Conservation (phyloP, 1,140 invertebrate genomes). For the Dufourea novaeangliae region DNA sequence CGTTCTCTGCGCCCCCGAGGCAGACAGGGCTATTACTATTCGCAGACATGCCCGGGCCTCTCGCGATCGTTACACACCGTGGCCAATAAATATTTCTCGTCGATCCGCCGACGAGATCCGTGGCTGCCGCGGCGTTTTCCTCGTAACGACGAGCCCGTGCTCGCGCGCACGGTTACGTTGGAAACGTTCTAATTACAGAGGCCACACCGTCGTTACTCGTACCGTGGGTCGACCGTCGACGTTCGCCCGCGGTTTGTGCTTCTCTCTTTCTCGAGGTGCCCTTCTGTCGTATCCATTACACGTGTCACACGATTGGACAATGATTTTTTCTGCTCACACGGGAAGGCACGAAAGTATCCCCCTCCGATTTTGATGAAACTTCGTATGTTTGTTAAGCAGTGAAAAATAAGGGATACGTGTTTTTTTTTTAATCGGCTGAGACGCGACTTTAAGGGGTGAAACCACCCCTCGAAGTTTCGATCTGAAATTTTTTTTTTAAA, state of each 20-base stretch:
- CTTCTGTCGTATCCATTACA: no score
- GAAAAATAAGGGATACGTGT: no score
- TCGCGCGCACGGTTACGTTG: constrained; percentile 65
- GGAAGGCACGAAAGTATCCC: no score
- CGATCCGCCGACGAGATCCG: constrained; percentile 69
- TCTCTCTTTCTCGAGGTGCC: neutral
- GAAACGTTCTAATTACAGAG: constrained; percentile 73
- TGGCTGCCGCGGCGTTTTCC: constrained; percentile 58
- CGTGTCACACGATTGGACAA: no score
- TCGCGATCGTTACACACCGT: constrained; percentile 66
- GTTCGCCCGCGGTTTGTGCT: constrained; percentile 43
- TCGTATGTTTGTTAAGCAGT: no score
- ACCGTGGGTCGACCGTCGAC: constrained; percentile 45
- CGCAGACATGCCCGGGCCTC: constrained; percentile 59
- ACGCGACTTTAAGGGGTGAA: no score
- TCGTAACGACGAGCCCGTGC: constrained; percentile 68
- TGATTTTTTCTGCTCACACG: no score
- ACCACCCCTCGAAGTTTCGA: no score
- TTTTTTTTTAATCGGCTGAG: no score
- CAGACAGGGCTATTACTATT: constrained; percentile 70
- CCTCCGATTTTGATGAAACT: no score
- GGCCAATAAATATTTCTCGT: constrained; percentile 72
- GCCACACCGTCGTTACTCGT: constrained; percentile 56
- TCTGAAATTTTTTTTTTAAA: no score
- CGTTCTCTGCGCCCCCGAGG: constrained; percentile 34